Evolutionary conservation across 2,113 vertebrate genomes (phyloP).

Genomic region (Muscicapa adusta): DNA sequence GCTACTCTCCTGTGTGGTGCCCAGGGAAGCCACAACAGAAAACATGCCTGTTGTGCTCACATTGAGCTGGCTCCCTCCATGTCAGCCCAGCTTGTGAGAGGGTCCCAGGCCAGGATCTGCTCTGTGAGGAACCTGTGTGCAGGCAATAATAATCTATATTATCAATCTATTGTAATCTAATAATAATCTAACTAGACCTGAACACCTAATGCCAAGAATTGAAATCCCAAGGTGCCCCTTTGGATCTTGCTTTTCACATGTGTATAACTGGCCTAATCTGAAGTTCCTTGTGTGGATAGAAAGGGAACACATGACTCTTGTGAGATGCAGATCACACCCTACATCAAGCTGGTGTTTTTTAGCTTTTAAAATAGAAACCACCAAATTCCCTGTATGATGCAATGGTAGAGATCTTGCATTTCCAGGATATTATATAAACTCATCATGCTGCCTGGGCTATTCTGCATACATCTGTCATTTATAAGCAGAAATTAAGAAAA

Average conservation of each 20-base stretch:
- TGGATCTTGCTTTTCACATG: background rate
- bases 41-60: accelerated
- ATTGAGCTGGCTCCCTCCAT: background rate
- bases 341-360: background rate
- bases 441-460: background rate
- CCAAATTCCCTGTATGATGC: background rate
- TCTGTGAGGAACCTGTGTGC: background rate
- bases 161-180: no score
- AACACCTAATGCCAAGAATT: background rate
- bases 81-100: background rate
- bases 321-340: background rate
- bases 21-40: background rate
- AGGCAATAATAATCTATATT: no score
- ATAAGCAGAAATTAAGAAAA: conserved; percentile 23
- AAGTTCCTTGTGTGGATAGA: background rate
- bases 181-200: background rate
- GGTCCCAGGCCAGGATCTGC: background rate
- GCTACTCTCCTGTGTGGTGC: background rate
- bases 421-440: background rate
- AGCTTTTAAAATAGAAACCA: background rate
- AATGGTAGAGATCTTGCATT: background rate
- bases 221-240: background rate
- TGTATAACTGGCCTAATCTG: background rate
- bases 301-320: background rate
- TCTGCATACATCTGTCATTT: background rate